Evolutionary conservation across 2,113 vertebrate species (phyloP).

Genomic region (Percopsis transmontana): DNA sequence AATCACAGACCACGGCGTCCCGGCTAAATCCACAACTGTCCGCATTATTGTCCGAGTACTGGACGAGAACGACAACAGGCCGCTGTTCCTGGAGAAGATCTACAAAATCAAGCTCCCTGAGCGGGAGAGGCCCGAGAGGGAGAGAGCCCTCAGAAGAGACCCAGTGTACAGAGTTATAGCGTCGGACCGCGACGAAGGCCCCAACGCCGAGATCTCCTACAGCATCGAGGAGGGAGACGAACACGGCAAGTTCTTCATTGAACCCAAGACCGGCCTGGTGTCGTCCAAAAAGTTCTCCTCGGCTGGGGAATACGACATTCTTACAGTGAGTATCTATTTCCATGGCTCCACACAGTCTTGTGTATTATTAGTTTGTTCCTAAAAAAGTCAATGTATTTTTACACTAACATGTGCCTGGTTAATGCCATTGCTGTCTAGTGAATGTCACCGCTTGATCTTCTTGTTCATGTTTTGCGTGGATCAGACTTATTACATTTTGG

Average conservation of each 20-base stretch:
- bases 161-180: constrained; percentile 93
- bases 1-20: constrained; percentile 86
- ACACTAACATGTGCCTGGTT: not conserved
- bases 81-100: constrained; percentile 94
- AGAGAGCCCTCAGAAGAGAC: constrained; percentile 81
- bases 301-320: constrained; percentile 94
- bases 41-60: constrained; percentile 92
- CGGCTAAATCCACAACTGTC: constrained; percentile 84
- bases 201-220: constrained; percentile 96
- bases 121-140: constrained; percentile 84
- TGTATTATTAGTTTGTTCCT: not conserved
- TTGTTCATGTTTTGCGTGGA: too few relatives aligned
- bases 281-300: constrained; percentile 93
- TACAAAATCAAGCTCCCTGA: constrained; percentile 96
- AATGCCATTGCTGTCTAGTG: not conserved
- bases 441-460: too few relatives aligned
- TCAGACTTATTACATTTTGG: too few relatives aligned
- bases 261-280: constrained; percentile 94
- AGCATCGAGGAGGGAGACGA: constrained; percentile 97
- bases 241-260: constrained; percentile 93
- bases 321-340: constrained; percentile 83
- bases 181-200: constrained; percentile 88
- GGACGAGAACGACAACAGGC: constrained; percentile 96
- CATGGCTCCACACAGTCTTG: not conserved
- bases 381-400: not conserved